phyloP scores from a whole-genome alignment of 1,140 invertebrate genomes.

The Lucilia sericata region DNA sequence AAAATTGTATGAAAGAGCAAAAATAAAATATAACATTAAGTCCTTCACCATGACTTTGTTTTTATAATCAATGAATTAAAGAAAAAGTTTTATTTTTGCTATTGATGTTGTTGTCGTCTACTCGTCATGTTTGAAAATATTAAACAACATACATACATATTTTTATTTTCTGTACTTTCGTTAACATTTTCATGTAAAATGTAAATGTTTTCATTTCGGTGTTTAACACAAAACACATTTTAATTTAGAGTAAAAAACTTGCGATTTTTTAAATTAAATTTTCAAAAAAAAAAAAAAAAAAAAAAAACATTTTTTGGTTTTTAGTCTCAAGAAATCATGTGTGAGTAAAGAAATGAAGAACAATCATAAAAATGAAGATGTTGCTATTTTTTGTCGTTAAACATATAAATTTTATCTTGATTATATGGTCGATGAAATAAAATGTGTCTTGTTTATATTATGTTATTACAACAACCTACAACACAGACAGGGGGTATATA shows the following conservation, averaged over 20 bases:
- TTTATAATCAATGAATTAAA: slow-evolving; percentile 11
- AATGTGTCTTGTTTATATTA: too few species aligned
- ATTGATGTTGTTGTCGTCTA: background rate
- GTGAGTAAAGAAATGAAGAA: too few species aligned
- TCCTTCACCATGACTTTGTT: slow-evolving; percentile 5
- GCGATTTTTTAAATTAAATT: background rate
- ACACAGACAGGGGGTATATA: too few species aligned
- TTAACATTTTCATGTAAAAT: background rate
- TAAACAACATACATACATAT: background rate
- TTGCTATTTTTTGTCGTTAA: too few species aligned
- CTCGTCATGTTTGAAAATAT: background rate
- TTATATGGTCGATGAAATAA: too few species aligned
- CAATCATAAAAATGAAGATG: too few species aligned
- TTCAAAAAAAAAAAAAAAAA: too few species aligned
- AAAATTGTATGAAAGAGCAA: background rate
- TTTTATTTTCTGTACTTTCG: background rate
- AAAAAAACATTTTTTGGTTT: too few species aligned
- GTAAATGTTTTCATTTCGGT: background rate
- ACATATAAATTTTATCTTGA: too few species aligned
- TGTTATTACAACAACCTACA: too few species aligned
- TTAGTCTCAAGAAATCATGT: too few species aligned
- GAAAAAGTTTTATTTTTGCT: background rate
- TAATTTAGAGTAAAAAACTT: background rate
- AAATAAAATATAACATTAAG: background rate
- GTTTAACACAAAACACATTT: background rate